phyloP scores from a whole-genome alignment of 2,797 vertebrate genomes.

The Thunnus albacares region DNA sequence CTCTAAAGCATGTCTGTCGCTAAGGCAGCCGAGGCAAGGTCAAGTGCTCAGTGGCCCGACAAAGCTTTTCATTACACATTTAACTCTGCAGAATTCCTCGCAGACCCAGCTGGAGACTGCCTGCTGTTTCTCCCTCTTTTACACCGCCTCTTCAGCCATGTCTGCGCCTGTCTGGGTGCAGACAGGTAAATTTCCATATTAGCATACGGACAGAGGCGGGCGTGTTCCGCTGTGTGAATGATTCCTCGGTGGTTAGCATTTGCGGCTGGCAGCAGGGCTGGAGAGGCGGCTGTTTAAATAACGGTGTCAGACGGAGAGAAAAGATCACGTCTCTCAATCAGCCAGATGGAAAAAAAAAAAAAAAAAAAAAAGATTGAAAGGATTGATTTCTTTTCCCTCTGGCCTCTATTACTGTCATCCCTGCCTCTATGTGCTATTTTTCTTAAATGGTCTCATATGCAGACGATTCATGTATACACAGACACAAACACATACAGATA shows the following conservation, averaged over 20 bases:
- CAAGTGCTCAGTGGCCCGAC: conserved; percentile 61
- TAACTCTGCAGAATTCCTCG: conserved; percentile 66
- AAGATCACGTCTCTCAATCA: conserved; percentile 67
- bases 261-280: not conserved
- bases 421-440: conserved; percentile 14
- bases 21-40: conserved; percentile 69
- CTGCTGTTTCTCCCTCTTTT: conserved; percentile 14
- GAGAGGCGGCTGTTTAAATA: conserved; percentile 47
- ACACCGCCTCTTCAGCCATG: not conserved
- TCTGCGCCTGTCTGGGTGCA: conserved; percentile 41
- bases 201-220: conserved; percentile 45
- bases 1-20: conserved; percentile 66
- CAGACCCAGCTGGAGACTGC: conserved; percentile 37
- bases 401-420: conserved; percentile 22
- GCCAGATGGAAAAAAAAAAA: not conserved
- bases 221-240: conserved; percentile 40
- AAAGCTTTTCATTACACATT: conserved; percentile 72
- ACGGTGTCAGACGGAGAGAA: conserved; percentile 41
- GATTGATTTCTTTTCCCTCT: conserved; percentile 24
- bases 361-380: conserved; percentile 23
- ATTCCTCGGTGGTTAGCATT: conserved; percentile 55
- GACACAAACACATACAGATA: not conserved
- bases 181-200: conserved; percentile 53
- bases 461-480: not conserved
- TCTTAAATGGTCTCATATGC: not conserved